Conservation (phyloP, 2,113 vertebrate genomes). For the Lathamus discolor region DNA sequence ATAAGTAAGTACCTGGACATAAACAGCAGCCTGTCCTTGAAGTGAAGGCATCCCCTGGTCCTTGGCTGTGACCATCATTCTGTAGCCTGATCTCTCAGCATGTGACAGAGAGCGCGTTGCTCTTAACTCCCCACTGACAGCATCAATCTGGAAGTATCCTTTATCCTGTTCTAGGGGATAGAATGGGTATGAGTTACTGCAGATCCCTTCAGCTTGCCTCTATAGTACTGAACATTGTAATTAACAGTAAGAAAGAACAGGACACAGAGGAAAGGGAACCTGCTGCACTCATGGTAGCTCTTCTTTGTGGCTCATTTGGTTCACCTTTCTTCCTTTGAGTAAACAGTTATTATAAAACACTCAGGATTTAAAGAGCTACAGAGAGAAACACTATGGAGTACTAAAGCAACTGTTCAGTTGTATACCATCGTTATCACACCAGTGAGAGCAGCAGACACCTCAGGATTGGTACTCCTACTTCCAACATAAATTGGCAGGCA, state of each 20-base stretch:
- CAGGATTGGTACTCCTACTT: background rate
- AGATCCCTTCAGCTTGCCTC: background rate
- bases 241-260: background rate
- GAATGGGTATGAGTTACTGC: background rate
- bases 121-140: slow-evolving; percentile 82
- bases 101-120: slow-evolving; percentile 74
- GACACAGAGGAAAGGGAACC: background rate
- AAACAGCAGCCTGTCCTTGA: slow-evolving; percentile 76
- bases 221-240: background rate
- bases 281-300: background rate
- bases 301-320: background rate
- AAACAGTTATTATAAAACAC: background rate
- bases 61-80: slow-evolving; percentile 76
- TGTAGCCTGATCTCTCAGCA: slow-evolving; percentile 70
- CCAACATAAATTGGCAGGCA: background rate
- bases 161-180: slow-evolving; percentile 57
- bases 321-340: background rate
- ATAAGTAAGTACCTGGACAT: slow-evolving; percentile 79
- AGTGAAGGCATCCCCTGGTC: slow-evolving; percentile 80
- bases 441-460: background rate
- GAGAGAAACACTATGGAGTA: background rate
- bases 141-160: slow-evolving; percentile 84
- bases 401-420: background rate
- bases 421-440: background rate
- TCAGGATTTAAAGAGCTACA: background rate